Base-by-base conservation (phyloP, 2,113 vertebrate species). In the Sinocyclocheilus anshuiensis region DNA sequence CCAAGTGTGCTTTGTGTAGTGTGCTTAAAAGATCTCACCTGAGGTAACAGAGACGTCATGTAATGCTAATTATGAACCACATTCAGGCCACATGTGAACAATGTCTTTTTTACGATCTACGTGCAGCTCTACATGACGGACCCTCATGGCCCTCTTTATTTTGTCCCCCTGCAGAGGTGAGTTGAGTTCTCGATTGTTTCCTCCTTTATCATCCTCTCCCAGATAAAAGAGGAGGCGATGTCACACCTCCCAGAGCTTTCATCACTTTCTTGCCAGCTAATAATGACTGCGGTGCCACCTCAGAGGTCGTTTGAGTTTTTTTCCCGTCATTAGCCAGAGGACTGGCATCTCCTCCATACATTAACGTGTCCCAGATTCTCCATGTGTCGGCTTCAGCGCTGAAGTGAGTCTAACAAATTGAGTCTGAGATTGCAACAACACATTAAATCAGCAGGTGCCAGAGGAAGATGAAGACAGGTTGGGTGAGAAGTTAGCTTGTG, bases 301-400 rank as follows among this genome's bases (percentile, higher is more conserved):
- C 42, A 1, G 48, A 83, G 69, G 75, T 79, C 63, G 53, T 16
- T 86, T 42, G 29, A 39, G 29, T 80, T 55, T 69, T 71, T 55
- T 77, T 26, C 57, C 57, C n/a, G 10, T 86, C 84, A 81, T 86
- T 86, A 86, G 84, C 65, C 50, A 26, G 13, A 22, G 77, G 55
- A 48, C 61, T 57, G 48, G 65, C 84, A 24, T 78, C 61, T 81
- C 84, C 42, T 59, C 67, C 50, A 72, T 86, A 86, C 77, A 86
- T 74, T 81, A 74, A 45, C 16, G n/a, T 86, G 85, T 81, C 85
- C 81, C 81, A 87, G 81, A 83, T 84, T 84, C 76, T 72, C 36
- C 4, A 59, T 48, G 76, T 77, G 50, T 29, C 45, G 36, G 69
- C 20, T 42, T 42, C 33, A 12, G 20, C 4, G 20, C 36, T n/a